Percentiles rank a stretch among this genome's conserved stretches.
These are phyloP conservation scores for Drosophila orosa DNA, from an alignment of 1,140 invertebrate genomes.

Conservation along the genomic window DNA sequence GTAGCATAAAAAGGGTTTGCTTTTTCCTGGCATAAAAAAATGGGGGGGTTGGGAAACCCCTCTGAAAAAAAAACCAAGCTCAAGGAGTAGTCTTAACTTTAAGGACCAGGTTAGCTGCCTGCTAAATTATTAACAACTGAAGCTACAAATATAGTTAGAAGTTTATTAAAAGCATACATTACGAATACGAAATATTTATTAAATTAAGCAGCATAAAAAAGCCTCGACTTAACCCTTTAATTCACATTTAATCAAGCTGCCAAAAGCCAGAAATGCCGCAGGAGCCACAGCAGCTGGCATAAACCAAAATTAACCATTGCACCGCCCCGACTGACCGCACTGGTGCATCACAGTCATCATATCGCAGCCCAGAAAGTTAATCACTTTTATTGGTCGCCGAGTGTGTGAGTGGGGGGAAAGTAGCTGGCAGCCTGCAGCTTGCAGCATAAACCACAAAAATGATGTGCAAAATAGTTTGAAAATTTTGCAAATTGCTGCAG, in stretches of 20 bases:
- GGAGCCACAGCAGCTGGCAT: conserved; percentile 28
- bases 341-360: conserved; percentile 36
- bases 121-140: background rate
- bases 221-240: conserved; percentile 5
- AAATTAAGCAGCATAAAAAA: conserved; percentile 9
- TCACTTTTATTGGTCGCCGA: conserved; percentile 54
- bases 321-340: conserved; percentile 42
- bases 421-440: conserved; percentile 32
- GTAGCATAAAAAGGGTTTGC: conserved; percentile 20
- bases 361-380: conserved; percentile 60
- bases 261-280: conserved; percentile 31
- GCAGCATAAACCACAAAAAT: conserved; percentile 70
- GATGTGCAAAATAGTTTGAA: conserved; percentile 73
- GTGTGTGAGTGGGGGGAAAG: conserved; percentile 21
- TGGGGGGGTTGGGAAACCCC: background rate
- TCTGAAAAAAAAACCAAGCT: background rate
- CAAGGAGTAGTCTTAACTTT: background rate
- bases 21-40: conserved; percentile 5
- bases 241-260: conserved; percentile 38
- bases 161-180: background rate
- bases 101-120: background rate
- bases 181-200: background rate
- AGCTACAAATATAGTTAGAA: background rate
- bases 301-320: conserved; percentile 69
- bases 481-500: conserved; percentile 75